Base-by-base conservation (phyloP, 1,140 invertebrate genomes). In the Hylaeus volcanicus region DNA sequence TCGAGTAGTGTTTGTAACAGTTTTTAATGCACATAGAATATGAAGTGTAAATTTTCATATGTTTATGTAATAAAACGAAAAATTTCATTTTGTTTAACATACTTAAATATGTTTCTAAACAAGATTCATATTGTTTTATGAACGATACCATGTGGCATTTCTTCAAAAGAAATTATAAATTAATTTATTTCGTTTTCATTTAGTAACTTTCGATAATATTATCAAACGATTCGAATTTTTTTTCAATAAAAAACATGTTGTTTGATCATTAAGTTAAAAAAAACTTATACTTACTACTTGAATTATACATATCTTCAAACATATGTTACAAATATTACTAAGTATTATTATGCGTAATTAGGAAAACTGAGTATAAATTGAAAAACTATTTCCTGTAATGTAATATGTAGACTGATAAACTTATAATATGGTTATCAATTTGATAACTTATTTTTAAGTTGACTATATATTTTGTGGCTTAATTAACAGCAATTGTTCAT, bases 131-230 rank as follows among this genome's bases (percentile, higher is more conserved):
- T 76, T 58, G 60, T 14, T 73, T 60, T 4, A 58, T 41, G 60
- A 53, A 64, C 15, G 51, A 45, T 41, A 26, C 12, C 9, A n/a
- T 37, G 45, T 68, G 61, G 37, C 9, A 45, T 68, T 80, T 51
- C 11, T 55, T 55, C 69, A 41, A 73, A 75, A 63, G 39, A 69
- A 8, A 41, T 65, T 78, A 64, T 45, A 78, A 77, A 74, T 80
- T 39, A 3, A 51, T 41, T 74, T 6, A 37, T 60, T 48, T 68
- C 9, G 37, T 58, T 45, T 68, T 58, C 51, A 5, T 58, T 58
- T 26, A 9, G 1, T 75, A 65, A 45, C 1, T 48, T 39, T 26
- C 45, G 45, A 48, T 37, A 11, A 48, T 39, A 61, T 39, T 8
- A 64, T 14, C 43, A 37, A 45, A 61, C 71, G 48, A 41, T 72